Conservation (phyloP, 2,888 invertebrate genomes). For the Andrena dorsata region DNA sequence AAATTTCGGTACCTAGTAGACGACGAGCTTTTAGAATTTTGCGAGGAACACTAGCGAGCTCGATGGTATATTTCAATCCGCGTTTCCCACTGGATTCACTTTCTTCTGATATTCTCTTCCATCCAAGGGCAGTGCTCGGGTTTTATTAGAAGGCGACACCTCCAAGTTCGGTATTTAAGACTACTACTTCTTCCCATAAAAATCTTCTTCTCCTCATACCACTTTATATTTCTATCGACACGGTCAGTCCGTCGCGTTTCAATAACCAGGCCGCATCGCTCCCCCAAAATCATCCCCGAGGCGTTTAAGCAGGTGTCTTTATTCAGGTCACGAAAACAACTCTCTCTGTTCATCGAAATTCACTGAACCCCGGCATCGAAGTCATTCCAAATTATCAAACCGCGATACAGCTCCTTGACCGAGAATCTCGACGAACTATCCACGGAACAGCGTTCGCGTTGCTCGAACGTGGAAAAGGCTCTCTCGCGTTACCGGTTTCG, state of each 20-base stretch:
- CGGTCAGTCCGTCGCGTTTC: neutral
- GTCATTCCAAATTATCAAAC: neutral
- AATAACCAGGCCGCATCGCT: neutral
- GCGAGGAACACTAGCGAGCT: neutral
- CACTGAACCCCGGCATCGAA: neutral
- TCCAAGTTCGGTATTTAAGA: too few relatives aligned
- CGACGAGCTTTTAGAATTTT: conserved; percentile 1
- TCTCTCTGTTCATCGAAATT: neutral
- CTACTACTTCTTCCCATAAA: too few relatives aligned
- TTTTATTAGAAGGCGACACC: too few relatives aligned
- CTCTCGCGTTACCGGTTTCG: conserved; percentile 13
- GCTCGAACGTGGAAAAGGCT: too few relatives aligned
- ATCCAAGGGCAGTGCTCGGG: too few relatives aligned
- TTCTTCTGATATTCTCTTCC: neutral
- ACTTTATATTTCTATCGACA: too few relatives aligned
- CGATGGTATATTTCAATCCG: neutral
- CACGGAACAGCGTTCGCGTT: neutral
- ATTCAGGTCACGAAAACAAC: neutral
- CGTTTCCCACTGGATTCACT: neutral
- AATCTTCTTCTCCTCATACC: too few relatives aligned
- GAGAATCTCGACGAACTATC: neutral
- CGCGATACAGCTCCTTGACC: neutral
- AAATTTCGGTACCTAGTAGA: neutral
- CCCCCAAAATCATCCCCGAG: neutral
- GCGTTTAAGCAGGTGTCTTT: neutral